Evolutionary conservation across 2,797 vertebrate genomes (phyloP).

Genomic region (Enteromius fasciolatus): DNA sequence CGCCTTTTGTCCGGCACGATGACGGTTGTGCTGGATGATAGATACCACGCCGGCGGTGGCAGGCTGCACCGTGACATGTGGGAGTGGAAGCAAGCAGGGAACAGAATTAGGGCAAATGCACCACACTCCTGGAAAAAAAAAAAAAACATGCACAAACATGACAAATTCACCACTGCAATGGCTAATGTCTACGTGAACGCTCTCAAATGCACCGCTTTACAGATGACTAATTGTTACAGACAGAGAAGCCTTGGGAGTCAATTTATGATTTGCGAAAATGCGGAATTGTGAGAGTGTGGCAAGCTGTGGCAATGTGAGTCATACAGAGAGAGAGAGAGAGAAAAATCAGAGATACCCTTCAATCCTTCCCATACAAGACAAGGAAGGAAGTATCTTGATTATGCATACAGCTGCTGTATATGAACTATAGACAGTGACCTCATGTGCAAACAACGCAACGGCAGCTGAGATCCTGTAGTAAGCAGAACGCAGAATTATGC

Average conservation of each 20-base stretch:
- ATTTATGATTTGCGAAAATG: conserved; percentile 53
- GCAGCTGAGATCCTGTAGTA: conserved; percentile 12
- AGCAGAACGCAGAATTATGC: conserved; percentile 44
- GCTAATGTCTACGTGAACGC: conserved; percentile 72
- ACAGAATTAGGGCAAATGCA: conserved; percentile 80
- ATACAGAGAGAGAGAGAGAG: neutral
- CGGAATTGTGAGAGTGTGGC: conserved; percentile 28
- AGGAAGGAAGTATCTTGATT: conserved; percentile 31
- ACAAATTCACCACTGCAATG: conserved; percentile 70
- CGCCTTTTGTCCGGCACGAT: conserved; percentile 89
- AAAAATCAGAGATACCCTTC: neutral
- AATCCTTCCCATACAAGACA: neutral
- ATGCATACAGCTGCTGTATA: conserved; percentile 28
- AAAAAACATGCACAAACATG: conserved; percentile 49
- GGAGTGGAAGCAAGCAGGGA: conserved; percentile 78
- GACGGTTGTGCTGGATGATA: conserved; percentile 87
- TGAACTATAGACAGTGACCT: conserved; percentile 20
- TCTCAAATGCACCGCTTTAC: conserved; percentile 67
- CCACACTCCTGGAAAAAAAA: conserved; percentile 70
- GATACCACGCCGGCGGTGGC: conserved; percentile 85
- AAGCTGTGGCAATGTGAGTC: conserved; percentile 18
- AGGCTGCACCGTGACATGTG: conserved; percentile 85
- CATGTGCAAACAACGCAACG: conserved; percentile 1
- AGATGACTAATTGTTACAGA: conserved; percentile 72
- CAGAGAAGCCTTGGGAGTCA: conserved; percentile 53